These are phyloP conservation scores for Florisuga fusca DNA, from an alignment of 2,797 vertebrate species.

Conservation along the genomic window DNA sequence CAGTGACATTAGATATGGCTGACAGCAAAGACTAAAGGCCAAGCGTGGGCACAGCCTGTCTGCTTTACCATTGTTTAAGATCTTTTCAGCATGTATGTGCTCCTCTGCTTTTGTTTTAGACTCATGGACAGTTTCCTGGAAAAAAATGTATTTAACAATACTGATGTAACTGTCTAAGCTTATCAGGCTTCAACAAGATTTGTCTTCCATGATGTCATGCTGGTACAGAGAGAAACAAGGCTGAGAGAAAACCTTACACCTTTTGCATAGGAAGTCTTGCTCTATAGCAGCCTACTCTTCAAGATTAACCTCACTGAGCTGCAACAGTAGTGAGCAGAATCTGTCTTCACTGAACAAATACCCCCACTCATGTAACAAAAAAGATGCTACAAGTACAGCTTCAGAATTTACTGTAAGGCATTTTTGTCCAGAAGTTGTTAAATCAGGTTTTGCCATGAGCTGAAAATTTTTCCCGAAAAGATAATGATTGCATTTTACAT, in stretches of 20 bases:
- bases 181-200: not conserved
- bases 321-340: not conserved
- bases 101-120: not conserved
- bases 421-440: not conserved
- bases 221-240: not conserved
- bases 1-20: not conserved
- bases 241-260: not conserved
- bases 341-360: not conserved
- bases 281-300: not conserved
- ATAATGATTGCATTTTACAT: not conserved
- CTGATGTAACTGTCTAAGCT: accelerated
- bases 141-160: not conserved
- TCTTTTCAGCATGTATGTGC: not conserved
- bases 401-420: not conserved
- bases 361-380: not conserved
- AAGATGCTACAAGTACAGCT: not conserved
- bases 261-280: not conserved
- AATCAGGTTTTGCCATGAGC: not conserved
- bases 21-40: not conserved
- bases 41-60: not conserved
- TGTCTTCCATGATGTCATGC: not conserved
- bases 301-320: not conserved
- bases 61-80: not conserved
- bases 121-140: not conserved
- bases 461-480: not conserved